Evolutionary conservation across 2,888 invertebrate species (phyloP).

Genomic region (Macrosiphum euphorbiae): DNA sequence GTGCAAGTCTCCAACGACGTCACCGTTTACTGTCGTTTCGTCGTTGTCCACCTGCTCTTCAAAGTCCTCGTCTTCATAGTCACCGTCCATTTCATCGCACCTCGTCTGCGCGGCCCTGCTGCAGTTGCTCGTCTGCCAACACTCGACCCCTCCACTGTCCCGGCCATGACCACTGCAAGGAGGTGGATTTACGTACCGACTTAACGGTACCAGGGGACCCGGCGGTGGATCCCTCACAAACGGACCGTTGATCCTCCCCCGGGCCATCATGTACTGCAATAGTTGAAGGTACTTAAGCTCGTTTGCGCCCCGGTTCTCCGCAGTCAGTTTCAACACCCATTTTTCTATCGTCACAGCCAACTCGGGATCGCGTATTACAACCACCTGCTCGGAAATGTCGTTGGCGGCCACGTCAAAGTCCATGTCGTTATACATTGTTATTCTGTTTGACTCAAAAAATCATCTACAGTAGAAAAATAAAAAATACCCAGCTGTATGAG

Average conservation of each 20-base stretch:
- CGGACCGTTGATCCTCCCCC: slow-evolving; percentile 1
- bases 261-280: slow-evolving; percentile 40
- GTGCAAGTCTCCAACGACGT: not conserved
- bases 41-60: not conserved
- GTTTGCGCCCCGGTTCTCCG: not conserved
- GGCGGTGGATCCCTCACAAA: slow-evolving; percentile 7
- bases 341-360: slow-evolving; percentile 2
- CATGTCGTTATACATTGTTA: not conserved
- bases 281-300: slow-evolving; percentile 46
- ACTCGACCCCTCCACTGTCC: not conserved
- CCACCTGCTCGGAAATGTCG: slow-evolving; percentile 14
- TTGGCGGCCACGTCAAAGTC: not conserved
- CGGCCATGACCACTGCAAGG: not conserved
- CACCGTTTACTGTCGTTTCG: not conserved
- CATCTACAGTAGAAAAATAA: not conserved
- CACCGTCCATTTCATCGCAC: not conserved
- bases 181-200: not conserved
- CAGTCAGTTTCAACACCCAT: slow-evolving; percentile 38
- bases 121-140: not conserved
- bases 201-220: slow-evolving; percentile 16
- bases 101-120: not conserved
- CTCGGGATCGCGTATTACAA: not conserved
- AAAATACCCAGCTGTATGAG: not conserved
- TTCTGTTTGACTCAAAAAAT: not conserved
- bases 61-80: no score